These are phyloP conservation scores for Drepana falcataria DNA, from an alignment of 2,888 invertebrate genomes.

Conservation along the genomic window DNA sequence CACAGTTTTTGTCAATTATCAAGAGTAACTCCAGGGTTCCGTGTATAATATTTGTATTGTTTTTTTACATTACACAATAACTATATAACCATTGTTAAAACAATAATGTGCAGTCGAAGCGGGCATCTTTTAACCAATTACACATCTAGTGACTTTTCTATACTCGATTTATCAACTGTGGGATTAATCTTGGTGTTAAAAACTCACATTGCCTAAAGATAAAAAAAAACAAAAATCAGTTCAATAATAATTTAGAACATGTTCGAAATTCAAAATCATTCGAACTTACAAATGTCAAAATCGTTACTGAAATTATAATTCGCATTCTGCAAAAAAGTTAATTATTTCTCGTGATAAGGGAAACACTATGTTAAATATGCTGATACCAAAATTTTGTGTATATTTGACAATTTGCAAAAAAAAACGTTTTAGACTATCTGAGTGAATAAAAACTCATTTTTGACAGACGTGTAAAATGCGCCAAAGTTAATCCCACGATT, in stretches of 20 bases:
- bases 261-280: background rate
- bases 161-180: constrained; percentile 35
- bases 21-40: background rate
- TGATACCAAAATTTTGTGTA: too few relatives aligned
- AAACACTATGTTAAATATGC: too few relatives aligned
- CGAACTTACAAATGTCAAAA: too few relatives aligned
- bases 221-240: too few relatives aligned
- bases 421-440: too few relatives aligned
- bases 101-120: constrained; percentile 45
- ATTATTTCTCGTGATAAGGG: too few relatives aligned
- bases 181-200: constrained; percentile 36
- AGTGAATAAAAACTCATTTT: too few relatives aligned
- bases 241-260: background rate
- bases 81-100: constrained; percentile 6
- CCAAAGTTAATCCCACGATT: constrained; percentile 51
- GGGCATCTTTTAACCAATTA: constrained; percentile 21
- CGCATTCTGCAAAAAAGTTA: too few relatives aligned
- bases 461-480: constrained; percentile 11
- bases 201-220: too few relatives aligned
- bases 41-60: constrained; percentile 2
- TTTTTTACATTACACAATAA: constrained; percentile 6
- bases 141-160: constrained; percentile 48
- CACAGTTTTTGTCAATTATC: background rate
- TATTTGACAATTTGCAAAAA: too few relatives aligned
- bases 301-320: too few relatives aligned